Percentiles rank a stretch among this genome's conserved stretches.
These are phyloP conservation scores for Solenopsis fugax DNA, from an alignment of 1,140 invertebrate species.

Conservation along the genomic window DNA sequence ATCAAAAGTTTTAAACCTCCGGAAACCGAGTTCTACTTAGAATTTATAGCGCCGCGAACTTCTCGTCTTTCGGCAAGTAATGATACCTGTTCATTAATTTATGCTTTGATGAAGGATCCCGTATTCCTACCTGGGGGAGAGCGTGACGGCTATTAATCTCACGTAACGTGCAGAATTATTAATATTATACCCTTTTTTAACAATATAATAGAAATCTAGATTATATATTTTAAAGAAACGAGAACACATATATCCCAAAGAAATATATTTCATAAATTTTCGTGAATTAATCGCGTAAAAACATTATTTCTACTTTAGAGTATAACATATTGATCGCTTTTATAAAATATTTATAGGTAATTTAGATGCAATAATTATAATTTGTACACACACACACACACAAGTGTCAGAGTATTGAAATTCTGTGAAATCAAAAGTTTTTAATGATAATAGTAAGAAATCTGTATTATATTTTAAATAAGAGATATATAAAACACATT, in stretches of 20 bases:
- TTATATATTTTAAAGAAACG: no score
- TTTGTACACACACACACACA: neutral
- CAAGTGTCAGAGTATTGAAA: neutral
- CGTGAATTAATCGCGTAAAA: neutral
- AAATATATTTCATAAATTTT: neutral
- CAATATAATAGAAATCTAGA: no score
- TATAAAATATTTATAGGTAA: neutral
- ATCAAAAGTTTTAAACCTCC: constrained; percentile 1
- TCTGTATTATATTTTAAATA: neutral
- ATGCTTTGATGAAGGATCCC: neutral
- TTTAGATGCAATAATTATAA: neutral
- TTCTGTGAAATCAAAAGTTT: neutral
- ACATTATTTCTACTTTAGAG: neutral
- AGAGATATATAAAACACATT: neutral
- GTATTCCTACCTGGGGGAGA: neutral
- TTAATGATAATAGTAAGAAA: neutral
- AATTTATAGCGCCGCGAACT: constrained; percentile 44
- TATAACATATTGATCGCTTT: neutral
- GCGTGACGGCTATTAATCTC: neutral
- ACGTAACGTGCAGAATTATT: neutral
- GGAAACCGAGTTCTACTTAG: constrained; percentile 50
- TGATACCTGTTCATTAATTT: constrained; percentile 34
- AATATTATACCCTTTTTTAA: neutral
- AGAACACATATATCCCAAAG: no score
- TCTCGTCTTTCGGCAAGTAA: constrained; percentile 14